These are phyloP conservation scores for Acanthisitta chloris DNA, from an alignment of 2,113 vertebrate species.

Conservation along the genomic window DNA sequence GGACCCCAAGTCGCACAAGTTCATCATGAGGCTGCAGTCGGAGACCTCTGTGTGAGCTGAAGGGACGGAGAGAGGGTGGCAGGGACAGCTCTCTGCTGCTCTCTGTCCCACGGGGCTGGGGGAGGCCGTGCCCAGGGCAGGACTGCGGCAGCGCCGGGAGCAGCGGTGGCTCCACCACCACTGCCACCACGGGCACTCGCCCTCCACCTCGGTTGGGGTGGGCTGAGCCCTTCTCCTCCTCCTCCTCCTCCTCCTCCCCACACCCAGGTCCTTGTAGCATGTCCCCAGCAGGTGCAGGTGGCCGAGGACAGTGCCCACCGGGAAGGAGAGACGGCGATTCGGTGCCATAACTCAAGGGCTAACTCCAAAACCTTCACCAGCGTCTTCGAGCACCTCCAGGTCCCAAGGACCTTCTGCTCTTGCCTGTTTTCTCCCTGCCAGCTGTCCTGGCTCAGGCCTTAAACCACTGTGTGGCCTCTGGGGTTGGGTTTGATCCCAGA, in stretches of 20 bases:
- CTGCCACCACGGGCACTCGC: too few relatives aligned
- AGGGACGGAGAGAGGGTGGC: background rate
- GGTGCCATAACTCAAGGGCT: slow-evolving; percentile 60
- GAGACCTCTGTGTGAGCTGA: slow-evolving; percentile 87
- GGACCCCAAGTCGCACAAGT: slow-evolving; percentile 97
- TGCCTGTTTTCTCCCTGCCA: background rate
- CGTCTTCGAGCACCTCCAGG: background rate
- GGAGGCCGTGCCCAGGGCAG: background rate
- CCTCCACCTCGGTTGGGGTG: background rate
- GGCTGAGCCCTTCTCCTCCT: background rate
- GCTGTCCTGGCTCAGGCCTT: background rate
- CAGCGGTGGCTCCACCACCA: too few relatives aligned
- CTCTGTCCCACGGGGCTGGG: background rate
- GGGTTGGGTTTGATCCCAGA: background rate
- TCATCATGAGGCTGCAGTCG: slow-evolving; percentile 93
- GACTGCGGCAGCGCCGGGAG: too few relatives aligned
- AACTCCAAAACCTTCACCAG: slow-evolving; percentile 14
- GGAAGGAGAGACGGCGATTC: background rate
- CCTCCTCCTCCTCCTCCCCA: background rate
- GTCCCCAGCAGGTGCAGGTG: background rate
- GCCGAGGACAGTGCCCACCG: background rate
- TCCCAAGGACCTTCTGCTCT: background rate
- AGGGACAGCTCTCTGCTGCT: background rate
- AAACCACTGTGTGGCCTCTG: background rate
- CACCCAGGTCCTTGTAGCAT: background rate